A percentile compares a stretch with the other conserved stretches of the same genome.
Evolutionary conservation across 1,140 invertebrate genomes (phyloP).

Genomic region (Bombus huntii): DNA sequence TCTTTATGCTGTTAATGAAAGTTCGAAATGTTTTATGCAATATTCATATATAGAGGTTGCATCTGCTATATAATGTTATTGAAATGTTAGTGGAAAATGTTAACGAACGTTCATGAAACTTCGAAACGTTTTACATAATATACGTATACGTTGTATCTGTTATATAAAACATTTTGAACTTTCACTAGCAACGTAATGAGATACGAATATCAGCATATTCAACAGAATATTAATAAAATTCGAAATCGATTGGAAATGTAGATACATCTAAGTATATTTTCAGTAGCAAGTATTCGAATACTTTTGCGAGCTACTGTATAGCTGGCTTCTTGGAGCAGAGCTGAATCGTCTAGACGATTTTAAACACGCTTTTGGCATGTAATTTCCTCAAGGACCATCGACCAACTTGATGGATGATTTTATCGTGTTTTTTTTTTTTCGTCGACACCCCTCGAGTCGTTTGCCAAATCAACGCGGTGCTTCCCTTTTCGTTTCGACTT

Average conservation of each 20-base stretch:
- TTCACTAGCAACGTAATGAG: too few species aligned
- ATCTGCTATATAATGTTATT: neutral
- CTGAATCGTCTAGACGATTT: neutral
- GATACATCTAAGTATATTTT: too few species aligned
- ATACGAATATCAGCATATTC: too few species aligned
- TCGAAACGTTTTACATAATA: too few species aligned
- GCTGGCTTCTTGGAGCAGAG: too few species aligned
- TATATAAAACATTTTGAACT: too few species aligned
- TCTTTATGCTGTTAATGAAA: neutral
- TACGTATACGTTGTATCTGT: too few species aligned
- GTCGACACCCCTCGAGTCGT: constrained; percentile 15
- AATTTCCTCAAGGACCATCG: constrained; percentile 16
- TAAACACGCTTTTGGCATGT: neutral
- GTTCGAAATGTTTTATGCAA: neutral
- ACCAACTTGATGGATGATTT: constrained; percentile 61
- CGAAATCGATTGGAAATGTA: too few species aligned
- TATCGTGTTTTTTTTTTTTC: constrained; percentile 21
- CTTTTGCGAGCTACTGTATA: neutral
- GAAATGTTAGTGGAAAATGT: too few species aligned
- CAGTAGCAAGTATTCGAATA: neutral
- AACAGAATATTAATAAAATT: too few species aligned
- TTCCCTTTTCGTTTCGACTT: neutral
- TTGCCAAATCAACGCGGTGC: constrained; percentile 9
- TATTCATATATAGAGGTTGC: too few species aligned
- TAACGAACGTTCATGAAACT: too few species aligned